Base-by-base conservation (phyloP, 2,888 invertebrate species). In the Rhopalosiphum nymphaeae region DNA sequence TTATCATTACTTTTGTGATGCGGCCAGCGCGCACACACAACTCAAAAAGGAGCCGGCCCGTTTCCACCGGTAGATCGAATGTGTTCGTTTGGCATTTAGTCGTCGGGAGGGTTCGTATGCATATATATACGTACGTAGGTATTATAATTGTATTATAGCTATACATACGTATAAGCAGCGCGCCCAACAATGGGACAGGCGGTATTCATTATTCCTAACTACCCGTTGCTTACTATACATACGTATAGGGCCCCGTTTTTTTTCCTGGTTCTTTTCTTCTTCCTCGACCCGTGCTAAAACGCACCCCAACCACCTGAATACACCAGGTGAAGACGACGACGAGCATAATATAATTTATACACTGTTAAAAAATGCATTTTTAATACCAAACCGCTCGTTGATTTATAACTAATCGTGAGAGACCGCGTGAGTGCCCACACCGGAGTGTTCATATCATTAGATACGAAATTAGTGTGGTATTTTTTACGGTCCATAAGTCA, bases 401-500 rank as follows among this genome's bases (percentile, higher is more conserved):
- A 93, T 93, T 93, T 93, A 93, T 90, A 57, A 36, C 57, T 46
- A 87, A 49, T 86, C 92, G 92, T 87, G 92, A 86, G 87, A 91
- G 26, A 84, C 86, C 36, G 16, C 90, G 53, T 57, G 29, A 42
- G 42, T 53, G 53, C 49, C 49, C 46, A 4, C 56, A 0, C n/a
- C 42, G 4, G 25, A 88, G 53, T n/a, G 36, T 78, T 90, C 93
- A 89, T 61, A 85, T 90, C 94, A 94, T 94, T 94, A 91, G 94
- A 91, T 90, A 94, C 94, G 94, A 91, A 94, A 94, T 91, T 91
- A 91, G 90, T 49, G 86, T 29, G 90, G 93, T 93, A 49, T 90
- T 93, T 92, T 92, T 90, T 93, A 93, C 94, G 94, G 94, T 13
- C 93, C 94, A 90, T 94, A 94, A 94, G 89, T 94, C 94, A 94